A percentile compares a stretch with the other conserved stretches of the same genome.
phyloP scores from a whole-genome alignment of 2,888 invertebrate genomes.

The Pheosia tremula region DNA sequence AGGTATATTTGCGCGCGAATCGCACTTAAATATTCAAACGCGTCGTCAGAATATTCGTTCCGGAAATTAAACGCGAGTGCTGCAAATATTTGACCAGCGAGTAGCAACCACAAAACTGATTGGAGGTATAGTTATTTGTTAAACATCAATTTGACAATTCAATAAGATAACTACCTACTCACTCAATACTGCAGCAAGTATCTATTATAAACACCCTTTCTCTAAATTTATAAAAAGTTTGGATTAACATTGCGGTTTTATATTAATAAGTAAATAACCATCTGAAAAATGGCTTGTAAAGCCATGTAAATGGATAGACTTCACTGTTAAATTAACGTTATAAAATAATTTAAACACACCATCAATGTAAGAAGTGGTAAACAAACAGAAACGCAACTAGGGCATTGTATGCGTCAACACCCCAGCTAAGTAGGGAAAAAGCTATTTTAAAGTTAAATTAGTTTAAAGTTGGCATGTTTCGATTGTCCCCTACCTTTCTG shows the following conservation, averaged over 20 bases:
- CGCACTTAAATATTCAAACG: constrained; percentile 1
- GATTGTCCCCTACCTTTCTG: constrained; percentile 45
- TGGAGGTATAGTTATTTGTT: background rate
- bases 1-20: background rate
- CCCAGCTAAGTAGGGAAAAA: constrained; percentile 51
- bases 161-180: background rate
- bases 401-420: constrained; percentile 36
- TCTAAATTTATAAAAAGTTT: too few species aligned
- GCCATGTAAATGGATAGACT: too few species aligned
- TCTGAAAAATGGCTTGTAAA: too few species aligned
- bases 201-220: too few species aligned
- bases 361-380: background rate
- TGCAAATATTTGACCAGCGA: background rate
- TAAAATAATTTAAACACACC: background rate
- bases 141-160: background rate
- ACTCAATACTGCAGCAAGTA: too few species aligned
- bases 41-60: background rate
- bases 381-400: constrained; percentile 26
- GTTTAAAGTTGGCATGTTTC: constrained; percentile 59
- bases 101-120: too few species aligned
- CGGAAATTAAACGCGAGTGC: background rate
- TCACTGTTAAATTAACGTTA: too few species aligned
- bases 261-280: too few species aligned
- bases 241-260: too few species aligned
- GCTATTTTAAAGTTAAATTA: constrained; percentile 75